A percentile compares a stretch with the other conserved stretches of the same genome.
These are phyloP conservation scores for Mungos mungo DNA, from an alignment of 2,113 vertebrate species.

Conservation along the genomic window DNA sequence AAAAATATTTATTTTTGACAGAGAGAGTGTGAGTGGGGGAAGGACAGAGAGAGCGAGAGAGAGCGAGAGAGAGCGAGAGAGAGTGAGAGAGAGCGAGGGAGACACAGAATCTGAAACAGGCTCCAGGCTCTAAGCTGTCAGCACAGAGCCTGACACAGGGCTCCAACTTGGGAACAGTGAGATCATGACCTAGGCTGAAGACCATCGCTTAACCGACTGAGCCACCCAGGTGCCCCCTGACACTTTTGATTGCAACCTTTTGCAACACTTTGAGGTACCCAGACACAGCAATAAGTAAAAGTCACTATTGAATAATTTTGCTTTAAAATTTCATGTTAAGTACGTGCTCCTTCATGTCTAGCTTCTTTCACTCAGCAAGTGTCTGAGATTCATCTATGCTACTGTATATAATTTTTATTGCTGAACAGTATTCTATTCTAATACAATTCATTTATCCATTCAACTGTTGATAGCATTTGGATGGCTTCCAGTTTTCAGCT, in stretches of 20 bases:
- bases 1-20: too few species aligned
- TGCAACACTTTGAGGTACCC: neutral
- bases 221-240: too few species aligned
- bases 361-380: neutral
- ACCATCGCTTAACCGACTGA: too few species aligned
- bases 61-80: too few species aligned
- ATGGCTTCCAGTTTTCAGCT: neutral
- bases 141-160: too few species aligned
- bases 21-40: too few species aligned
- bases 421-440: neutral
- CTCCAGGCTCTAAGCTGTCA: too few species aligned
- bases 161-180: too few species aligned
- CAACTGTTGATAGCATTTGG: neutral
- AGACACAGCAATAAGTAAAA: neutral
- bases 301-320: neutral
- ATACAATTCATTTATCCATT: neutral
- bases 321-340: slow-evolving; percentile 22
- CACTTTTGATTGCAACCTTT: neutral
- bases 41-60: too few species aligned
- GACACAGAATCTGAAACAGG: too few species aligned
- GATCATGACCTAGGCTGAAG: too few species aligned
- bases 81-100: too few species aligned
- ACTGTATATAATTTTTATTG: neutral
- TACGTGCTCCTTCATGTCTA: neutral
- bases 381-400: neutral